Conservation (phyloP, 2,888 invertebrate genomes). For the Criorhina ranunculi region DNA sequence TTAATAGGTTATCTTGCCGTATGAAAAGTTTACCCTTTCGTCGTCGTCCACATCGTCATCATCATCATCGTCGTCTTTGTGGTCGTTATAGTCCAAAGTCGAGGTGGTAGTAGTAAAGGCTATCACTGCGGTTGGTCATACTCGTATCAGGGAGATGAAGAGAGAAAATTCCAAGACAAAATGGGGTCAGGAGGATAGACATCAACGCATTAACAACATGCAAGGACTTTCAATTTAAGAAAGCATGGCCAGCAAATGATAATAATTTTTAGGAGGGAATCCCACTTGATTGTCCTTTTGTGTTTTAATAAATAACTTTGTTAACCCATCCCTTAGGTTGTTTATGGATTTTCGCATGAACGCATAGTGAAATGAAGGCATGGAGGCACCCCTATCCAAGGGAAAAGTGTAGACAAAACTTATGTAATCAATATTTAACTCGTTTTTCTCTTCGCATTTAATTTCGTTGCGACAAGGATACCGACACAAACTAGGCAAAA, state of each 20-base stretch:
- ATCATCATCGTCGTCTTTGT: constrained; percentile 14
- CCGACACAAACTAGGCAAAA: constrained; percentile 38
- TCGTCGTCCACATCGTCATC: constrained; percentile 31
- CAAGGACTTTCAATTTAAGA: constrained; percentile 21
- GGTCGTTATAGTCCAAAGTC: not conserved
- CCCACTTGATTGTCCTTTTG: constrained; percentile 25
- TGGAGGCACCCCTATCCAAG: not conserved
- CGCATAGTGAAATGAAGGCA: too few species aligned
- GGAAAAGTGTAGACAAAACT: constrained; percentile 39
- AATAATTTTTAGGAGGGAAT: constrained; percentile 25
- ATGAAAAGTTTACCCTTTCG: constrained; percentile 75
- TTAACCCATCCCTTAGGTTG: constrained; percentile 9
- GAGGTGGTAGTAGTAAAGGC: constrained; percentile 19
- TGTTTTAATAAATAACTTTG: constrained; percentile 34
- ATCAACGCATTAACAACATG: constrained; percentile 55
- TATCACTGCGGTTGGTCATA: constrained; percentile 55
- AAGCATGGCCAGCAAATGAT: constrained; percentile 25
- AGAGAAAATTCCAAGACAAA: constrained; percentile 30
- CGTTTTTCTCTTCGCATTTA: constrained; percentile 33
- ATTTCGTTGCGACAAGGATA: constrained; percentile 26
- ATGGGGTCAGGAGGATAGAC: constrained; percentile 58
- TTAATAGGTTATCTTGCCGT: constrained; percentile 74
- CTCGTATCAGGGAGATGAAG: constrained; percentile 4
- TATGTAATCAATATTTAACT: constrained; percentile 56
- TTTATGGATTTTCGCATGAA: constrained; percentile 8